phyloP scores from a whole-genome alignment of 2,888 invertebrate genomes.

The Nebria brevicollis region DNA sequence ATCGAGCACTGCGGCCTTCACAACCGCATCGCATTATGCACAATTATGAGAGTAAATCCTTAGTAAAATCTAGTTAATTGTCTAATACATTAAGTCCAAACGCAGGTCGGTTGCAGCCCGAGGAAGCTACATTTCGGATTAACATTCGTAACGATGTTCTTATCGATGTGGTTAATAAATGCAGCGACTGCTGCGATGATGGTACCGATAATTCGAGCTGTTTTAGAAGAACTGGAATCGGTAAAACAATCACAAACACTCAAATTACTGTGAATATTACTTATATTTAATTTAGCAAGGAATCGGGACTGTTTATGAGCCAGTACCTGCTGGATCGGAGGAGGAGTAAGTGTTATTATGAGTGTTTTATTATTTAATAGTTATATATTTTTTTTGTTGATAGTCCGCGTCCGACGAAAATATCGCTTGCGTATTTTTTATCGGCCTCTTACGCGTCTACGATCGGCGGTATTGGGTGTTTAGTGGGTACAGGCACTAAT shows the following conservation, averaged over 20 bases:
- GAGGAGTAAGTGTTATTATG: slow-evolving; percentile 7
- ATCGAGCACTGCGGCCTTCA: slow-evolving; percentile 28
- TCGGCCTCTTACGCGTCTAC: slow-evolving; percentile 63
- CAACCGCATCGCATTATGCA: slow-evolving; percentile 17
- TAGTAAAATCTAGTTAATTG: not conserved
- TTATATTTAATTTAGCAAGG: slow-evolving; percentile 4
- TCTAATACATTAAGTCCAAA: not conserved
- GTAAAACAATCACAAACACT: slow-evolving; percentile 53
- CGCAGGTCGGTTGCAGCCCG: slow-evolving; percentile 24
- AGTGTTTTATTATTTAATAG: slow-evolving; percentile 3
- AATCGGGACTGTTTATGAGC: not conserved
- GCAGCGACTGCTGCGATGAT: slow-evolving; percentile 71
- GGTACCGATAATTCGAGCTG: slow-evolving; percentile 68
- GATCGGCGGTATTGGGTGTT: slow-evolving; percentile 65
- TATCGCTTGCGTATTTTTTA: slow-evolving; percentile 61
- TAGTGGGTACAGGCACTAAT: slow-evolving; percentile 66
- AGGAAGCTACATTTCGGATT: slow-evolving; percentile 67
- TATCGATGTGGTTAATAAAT: slow-evolving; percentile 74
- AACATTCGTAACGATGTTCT: slow-evolving; percentile 69
- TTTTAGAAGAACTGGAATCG: slow-evolving; percentile 64
- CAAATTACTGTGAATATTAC: not conserved
- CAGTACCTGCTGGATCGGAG: not conserved
- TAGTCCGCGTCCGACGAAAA: slow-evolving; percentile 58
- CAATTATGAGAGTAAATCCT: slow-evolving; percentile 14
- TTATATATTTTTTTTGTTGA: slow-evolving; percentile 10